Base-by-base conservation (phyloP, 2,888 invertebrate genomes). In the Euphydryas editha region DNA sequence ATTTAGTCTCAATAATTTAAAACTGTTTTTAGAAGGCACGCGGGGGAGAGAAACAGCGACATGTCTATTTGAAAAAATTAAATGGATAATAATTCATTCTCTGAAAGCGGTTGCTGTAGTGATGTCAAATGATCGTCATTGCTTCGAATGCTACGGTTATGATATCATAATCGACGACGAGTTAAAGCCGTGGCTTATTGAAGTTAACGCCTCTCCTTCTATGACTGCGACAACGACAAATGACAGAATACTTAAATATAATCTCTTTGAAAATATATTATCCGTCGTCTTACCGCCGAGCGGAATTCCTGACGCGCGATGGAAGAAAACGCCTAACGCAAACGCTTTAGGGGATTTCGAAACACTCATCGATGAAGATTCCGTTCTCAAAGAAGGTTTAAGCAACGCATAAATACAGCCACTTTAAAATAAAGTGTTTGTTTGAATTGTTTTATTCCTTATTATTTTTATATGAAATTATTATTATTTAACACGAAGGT, bases 121-220 rank as follows among this genome's bases (percentile, higher is more conserved):
- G 15, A 98, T 99, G 94, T 97, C 98, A 0, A 98, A 97, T 76
- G 98, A 99, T 86, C 92, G 97, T 60, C 98, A 98, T 84, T 98
- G 98, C 80, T 98, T 97, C 81, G 98, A 98, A 87, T 98, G 98
- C 79, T 99, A 99, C 81, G 99, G 99, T 47, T 99, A 98, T 82
- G 99, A 99, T 81, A 98, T 99, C 60, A 99, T 99, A 75, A 98
- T 99, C 75, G 99, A 99, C 83, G 97, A 98, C 81, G 96, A 96
- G 78, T 87, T 99, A 37, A 99, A 99, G 82, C 99, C 99, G 0
- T 99, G 98, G 98, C 90, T 98, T 13, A 96, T 98, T 61, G 98
- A 98, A 93, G 97, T 98, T n/a, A 99, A 99, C 82, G 98, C 99
- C 0, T 99, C 98, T 0, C 99, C 99, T 0, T 98, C 99, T 0